Percentiles rank a stretch among this genome's conserved stretches.
phyloP scores from a whole-genome alignment of 2,888 invertebrate species.

The Lottia scabra region DNA sequence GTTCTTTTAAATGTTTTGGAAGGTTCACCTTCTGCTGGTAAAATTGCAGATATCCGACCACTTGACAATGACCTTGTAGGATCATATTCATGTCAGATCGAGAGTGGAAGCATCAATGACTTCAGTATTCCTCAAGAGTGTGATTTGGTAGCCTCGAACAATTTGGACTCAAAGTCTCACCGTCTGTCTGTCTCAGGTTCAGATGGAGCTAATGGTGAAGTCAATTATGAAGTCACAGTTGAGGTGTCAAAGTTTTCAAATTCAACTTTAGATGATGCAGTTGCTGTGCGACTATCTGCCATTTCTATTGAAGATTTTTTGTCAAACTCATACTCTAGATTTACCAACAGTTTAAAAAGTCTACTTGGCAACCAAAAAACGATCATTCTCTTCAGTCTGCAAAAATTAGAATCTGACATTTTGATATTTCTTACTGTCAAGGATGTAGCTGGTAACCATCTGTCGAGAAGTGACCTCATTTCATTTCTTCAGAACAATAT shows the following conservation, averaged over 20 bases:
- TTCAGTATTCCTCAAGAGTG: slow-evolving; percentile 80
- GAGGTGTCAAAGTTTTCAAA: slow-evolving; percentile 86
- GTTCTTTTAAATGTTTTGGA: slow-evolving; percentile 79
- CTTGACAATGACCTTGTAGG: slow-evolving; percentile 92
- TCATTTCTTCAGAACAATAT: slow-evolving; percentile 33
- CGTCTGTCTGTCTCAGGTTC: slow-evolving; percentile 85
- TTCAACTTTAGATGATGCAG: slow-evolving; percentile 83
- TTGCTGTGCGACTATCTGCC: slow-evolving; percentile 82
- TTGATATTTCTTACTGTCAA: slow-evolving; percentile 72
- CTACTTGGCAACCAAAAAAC: slow-evolving; percentile 24
- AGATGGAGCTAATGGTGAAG: slow-evolving; percentile 79
- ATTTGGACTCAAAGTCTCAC: slow-evolving; percentile 44
- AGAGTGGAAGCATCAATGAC: slow-evolving; percentile 62
- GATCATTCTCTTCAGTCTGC: slow-evolving; percentile 32
- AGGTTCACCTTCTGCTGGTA: slow-evolving; percentile 75
- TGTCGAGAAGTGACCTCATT: slow-evolving; percentile 64
- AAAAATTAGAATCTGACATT: slow-evolving; percentile 32
- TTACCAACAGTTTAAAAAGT: slow-evolving; percentile 23
- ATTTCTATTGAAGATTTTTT: slow-evolving; percentile 82
- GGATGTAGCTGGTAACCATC: slow-evolving; percentile 71
- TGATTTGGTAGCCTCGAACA: slow-evolving; percentile 78
- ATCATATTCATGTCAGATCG: slow-evolving; percentile 83
- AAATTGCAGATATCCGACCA: slow-evolving; percentile 91
- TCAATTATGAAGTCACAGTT: slow-evolving; percentile 86
- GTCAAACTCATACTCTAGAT: slow-evolving; percentile 76